Evolutionary conservation across 2,888 invertebrate genomes (phyloP).

Genomic region (Meta bourneti): DNA sequence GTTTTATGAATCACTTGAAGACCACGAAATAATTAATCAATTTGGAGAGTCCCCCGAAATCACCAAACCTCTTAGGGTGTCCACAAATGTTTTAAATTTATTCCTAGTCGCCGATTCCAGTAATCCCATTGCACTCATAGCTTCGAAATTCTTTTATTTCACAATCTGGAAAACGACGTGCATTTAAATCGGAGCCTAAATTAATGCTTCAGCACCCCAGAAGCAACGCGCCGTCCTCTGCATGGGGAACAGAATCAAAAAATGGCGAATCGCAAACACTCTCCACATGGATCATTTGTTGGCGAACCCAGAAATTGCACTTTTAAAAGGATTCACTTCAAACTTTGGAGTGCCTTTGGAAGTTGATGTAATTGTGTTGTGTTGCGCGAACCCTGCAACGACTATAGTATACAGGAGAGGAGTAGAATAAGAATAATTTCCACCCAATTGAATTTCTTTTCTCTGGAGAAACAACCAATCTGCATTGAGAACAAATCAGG

Average conservation of each 20-base stretch:
- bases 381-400: background rate
- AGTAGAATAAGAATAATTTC: background rate
- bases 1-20: no score
- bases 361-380: background rate
- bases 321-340: background rate
- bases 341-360: background rate
- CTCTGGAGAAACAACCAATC: background rate
- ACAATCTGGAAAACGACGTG: no score
- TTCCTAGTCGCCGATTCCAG: no score
- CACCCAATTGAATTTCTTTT: constrained; percentile 15
- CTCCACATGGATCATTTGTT: background rate
- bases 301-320: background rate
- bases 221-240: no score
- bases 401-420: background rate
- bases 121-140: no score
- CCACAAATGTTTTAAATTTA: no score
- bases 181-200: no score
- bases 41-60: no score
- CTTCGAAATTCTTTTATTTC: no score
- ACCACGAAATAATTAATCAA: no score
- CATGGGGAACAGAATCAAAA: background rate
- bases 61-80: no score
- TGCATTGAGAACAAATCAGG: constrained; percentile 23
- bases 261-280: background rate
- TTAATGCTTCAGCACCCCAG: no score